Percentiles rank a stretch among this genome's conserved stretches.
These are phyloP conservation scores for Epinotia brunnichana DNA, from an alignment of 2,888 invertebrate species.

Conservation along the genomic window DNA sequence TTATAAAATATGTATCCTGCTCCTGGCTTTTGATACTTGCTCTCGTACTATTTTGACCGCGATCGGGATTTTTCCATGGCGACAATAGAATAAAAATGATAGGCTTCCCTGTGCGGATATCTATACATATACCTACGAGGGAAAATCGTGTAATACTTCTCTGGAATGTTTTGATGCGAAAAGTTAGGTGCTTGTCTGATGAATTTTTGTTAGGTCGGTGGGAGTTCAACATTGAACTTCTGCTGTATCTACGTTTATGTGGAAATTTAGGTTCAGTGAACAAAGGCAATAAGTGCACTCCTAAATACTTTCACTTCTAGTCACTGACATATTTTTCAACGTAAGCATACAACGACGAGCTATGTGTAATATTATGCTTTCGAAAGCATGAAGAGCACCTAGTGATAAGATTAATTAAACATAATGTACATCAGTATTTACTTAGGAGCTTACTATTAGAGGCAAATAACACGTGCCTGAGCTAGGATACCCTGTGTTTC, in stretches of 20 bases:
- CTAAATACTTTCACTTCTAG: background rate
- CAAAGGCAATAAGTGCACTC: background rate
- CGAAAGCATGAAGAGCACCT: too few species aligned
- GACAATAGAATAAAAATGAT: slow-evolving; percentile 50
- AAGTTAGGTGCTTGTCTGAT: slow-evolving; percentile 17
- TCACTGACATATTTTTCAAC: background rate
- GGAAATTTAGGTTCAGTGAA: too few species aligned
- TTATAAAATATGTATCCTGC: slow-evolving; percentile 82
- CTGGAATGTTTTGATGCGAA: slow-evolving; percentile 35
- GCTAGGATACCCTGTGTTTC: too few species aligned
- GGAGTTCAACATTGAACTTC: slow-evolving; percentile 5
- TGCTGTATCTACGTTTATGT: background rate
- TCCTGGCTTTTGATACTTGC: slow-evolving; percentile 78
- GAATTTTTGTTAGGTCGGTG: slow-evolving; percentile 15
- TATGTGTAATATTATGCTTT: too few species aligned
- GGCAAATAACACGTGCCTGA: too few species aligned
- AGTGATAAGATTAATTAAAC: too few species aligned
- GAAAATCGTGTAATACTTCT: slow-evolving; percentile 30
- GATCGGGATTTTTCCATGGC: slow-evolving; percentile 72
- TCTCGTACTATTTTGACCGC: slow-evolving; percentile 77
- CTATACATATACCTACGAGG: slow-evolving; percentile 31
- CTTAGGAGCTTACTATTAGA: too few species aligned
- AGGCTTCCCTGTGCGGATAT: slow-evolving; percentile 31
- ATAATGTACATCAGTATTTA: too few species aligned
- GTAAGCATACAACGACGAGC: too few species aligned